Conservation (phyloP, 2,797 vertebrate genomes). For the Orestias chungarensis region DNA sequence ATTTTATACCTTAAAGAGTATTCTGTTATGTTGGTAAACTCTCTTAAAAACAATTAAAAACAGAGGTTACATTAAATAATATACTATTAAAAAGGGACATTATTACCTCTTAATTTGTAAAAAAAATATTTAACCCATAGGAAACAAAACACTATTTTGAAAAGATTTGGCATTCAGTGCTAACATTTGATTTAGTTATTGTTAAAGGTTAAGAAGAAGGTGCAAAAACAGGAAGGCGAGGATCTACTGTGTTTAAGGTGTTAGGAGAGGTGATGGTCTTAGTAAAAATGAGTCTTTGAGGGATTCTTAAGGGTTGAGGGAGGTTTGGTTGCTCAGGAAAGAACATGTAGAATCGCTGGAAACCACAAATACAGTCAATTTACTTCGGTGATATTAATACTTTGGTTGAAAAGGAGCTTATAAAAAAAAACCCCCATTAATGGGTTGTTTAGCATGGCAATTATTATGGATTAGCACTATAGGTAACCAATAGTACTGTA, state of each 20-base stretch:
- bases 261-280: neutral
- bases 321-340: neutral
- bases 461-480: neutral
- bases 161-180: neutral
- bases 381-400: neutral
- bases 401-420: neutral
- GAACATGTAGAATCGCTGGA: neutral
- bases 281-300: neutral
- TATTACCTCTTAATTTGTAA: neutral
- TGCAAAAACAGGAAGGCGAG: neutral
- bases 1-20: neutral
- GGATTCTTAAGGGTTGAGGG: neutral
- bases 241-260: slow-evolving; percentile 1
- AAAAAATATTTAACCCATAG: neutral
- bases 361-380: neutral
- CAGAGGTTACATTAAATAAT: neutral
- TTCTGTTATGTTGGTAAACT: neutral
- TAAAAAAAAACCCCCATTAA: neutral
- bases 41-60: neutral
- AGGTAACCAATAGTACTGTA: neutral
- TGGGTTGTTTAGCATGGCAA: neutral
- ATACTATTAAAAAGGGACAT: neutral
- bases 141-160: neutral
- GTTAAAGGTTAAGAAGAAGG: neutral
- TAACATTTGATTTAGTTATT: neutral